phyloP scores from a whole-genome alignment of 2,888 invertebrate species.

The Drosophila colorata region DNA sequence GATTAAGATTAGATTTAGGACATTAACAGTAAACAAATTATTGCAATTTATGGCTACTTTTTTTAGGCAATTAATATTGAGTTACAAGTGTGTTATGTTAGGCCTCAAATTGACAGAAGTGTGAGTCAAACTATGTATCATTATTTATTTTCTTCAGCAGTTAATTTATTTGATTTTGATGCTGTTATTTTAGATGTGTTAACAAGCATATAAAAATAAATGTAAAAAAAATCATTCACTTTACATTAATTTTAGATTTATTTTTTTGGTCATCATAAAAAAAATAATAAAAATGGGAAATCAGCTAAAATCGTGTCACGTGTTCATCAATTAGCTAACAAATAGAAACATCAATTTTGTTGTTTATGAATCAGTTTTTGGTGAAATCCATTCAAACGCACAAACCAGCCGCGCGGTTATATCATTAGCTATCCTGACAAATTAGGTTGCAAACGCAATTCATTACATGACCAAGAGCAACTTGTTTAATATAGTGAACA shows the following conservation, averaged over 20 bases:
- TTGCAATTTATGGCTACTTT: background rate
- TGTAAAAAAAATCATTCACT: no score
- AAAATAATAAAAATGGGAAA: background rate
- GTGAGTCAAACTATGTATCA: no score
- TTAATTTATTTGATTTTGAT: no score
- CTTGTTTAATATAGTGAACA: slow-evolving; percentile 37
- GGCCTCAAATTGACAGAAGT: background rate
- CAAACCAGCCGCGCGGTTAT: slow-evolving; percentile 18
- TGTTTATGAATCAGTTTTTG: slow-evolving; percentile 13
- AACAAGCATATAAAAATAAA: background rate
- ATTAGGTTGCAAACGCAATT: slow-evolving; percentile 56
- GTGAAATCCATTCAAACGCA: slow-evolving; percentile 1
- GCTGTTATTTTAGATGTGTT: background rate
- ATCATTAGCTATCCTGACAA: slow-evolving; percentile 46
- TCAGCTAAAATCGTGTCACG: background rate
- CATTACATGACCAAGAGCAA: slow-evolving; percentile 46
- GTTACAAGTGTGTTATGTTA: background rate
- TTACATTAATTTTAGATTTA: background rate
- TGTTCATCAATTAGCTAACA: slow-evolving; percentile 2
- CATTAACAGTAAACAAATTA: background rate
- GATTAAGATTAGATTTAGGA: background rate
- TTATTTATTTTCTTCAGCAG: background rate
- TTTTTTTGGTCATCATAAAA: background rate
- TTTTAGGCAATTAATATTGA: no score
- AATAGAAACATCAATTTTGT: slow-evolving; percentile 9